Evolutionary conservation across 1,140 invertebrate species (phyloP).

Genomic region (Sitobion miscanthi): DNA sequence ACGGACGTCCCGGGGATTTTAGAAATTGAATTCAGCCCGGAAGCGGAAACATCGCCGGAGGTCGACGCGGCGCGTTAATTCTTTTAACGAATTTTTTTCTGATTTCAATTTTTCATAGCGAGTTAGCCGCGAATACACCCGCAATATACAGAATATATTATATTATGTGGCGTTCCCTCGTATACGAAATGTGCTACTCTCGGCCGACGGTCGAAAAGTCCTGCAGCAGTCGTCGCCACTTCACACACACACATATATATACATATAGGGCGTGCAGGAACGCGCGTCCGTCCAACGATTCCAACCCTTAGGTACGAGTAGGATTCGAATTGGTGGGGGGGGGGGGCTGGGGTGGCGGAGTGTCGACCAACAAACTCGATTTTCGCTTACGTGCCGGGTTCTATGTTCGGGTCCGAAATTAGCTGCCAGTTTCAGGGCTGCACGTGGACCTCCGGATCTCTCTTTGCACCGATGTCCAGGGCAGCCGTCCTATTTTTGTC

Average conservation of each 20-base stretch:
- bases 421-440: slow-evolving; percentile 26
- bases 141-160: neutral
- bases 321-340: neutral
- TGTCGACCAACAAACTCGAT: neutral
- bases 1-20: slow-evolving; percentile 1
- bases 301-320: neutral
- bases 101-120: neutral
- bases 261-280: neutral
- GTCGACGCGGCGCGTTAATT: neutral
- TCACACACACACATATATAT: neutral
- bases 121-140: neutral
- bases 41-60: neutral
- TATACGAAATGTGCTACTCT: neutral
- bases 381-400: neutral
- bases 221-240: neutral
- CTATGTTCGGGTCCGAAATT: neutral
- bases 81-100: neutral
- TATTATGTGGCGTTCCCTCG: too few species aligned
- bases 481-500: neutral
- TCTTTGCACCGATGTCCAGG: neutral
- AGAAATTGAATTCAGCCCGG: slow-evolving; percentile 27
- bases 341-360: neutral
- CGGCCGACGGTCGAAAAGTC: neutral
- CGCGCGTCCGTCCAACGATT: neutral
- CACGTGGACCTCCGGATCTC: neutral